Evolutionary conservation across 2,113 vertebrate species (phyloP), one percentile per base, ranked within the genome.

Genomic region (Nettapus auritus): DNA sequence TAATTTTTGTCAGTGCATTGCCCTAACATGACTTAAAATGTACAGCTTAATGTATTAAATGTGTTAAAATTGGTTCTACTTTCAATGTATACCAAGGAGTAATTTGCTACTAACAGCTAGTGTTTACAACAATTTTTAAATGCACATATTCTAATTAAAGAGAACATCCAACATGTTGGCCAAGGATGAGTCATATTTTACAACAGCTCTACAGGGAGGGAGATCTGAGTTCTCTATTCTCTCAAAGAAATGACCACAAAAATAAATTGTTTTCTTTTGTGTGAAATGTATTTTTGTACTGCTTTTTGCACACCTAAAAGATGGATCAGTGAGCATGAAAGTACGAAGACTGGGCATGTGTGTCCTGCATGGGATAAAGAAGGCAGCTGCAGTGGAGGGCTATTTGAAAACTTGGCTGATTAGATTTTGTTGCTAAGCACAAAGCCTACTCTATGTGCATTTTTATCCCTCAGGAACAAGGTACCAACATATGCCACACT

Each of bases 101-200:
- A 87, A 91, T 78, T 81, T 90, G 85, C 53, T 94, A 76, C 87
- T 93, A 93, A 66, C 81, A 85, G 62, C 70, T 82, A 88, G 69
- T 86, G 66, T 92, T 94, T 87, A 92, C 74, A 87, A 85, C 40
- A 73, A 64, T 93, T 78, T 96, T 94, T 90, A 92, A 76, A 95
- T 93, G 91, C 69, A 89, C 19, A 69, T 77, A 89, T 91, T 96
- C 78, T 95, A 96, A 96, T 97, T 94, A 71, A 95, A 96, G 55
- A 76, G 81, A 96, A 75, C 59, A 77, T 70, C 67, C 80, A 91
- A 60, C 36, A 64, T 71, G 42, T 94, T 94, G 83, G 67, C 88
- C 69, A 77, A 94, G 82, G 88, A 94, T 86, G 71, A 96, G 74
- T 97, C 94, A 95, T 33, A 20, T 52, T 90, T 63, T 63, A 76